Evolutionary conservation across 2,888 invertebrate genomes (phyloP), one percentile per base, ranked within the genome.

Genomic region (Liodrosophila aerea): DNA sequence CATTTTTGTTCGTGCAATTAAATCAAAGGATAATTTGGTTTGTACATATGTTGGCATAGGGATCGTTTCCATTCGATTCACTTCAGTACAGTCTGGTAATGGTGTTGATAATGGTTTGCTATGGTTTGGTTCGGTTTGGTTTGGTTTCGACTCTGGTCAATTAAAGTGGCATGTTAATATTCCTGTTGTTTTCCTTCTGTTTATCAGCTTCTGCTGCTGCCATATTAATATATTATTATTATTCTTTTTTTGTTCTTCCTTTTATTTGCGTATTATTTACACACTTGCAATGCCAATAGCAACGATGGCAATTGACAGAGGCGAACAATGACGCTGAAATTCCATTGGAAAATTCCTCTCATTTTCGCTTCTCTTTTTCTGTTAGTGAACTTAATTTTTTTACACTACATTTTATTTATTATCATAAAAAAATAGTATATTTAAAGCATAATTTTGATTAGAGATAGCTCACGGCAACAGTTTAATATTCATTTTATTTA

Each of bases 251-350:
- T 5, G 5, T 22, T 22, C 22, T 22, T 22, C 5, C 61, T 52
- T 63, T 82, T 71, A 62, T 64, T 63, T 74, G 43, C 54, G 39
- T 71, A 64, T 60, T 86, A 69, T 78, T 78, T 73, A 76, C 75
- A 61, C 60, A 58, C 61, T 60, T 76, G 22, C 60, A 86, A 78
- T 72, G 64, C 62, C 77, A 85, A 57, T 53, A 44, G 58, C 83
- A 84, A 61, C 51, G 56, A 37, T 45, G 43, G 53, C 29, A 16
- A 33, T 16, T 49, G 59, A 49, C 50, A 51, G 31, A 44, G 76
- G n/a, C 45, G 61, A 41, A 58, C 81, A 50, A 85, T 85, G 81
- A 67, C 57, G 72, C 50, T 60, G 76, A 84, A 83, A 22, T 22
- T 22, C n/a, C n/a, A n/a, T n/a, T 22, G 22, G 22, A 22, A 22